Conservation (phyloP, 2,113 vertebrate species). For the Mungos mungo region DNA sequence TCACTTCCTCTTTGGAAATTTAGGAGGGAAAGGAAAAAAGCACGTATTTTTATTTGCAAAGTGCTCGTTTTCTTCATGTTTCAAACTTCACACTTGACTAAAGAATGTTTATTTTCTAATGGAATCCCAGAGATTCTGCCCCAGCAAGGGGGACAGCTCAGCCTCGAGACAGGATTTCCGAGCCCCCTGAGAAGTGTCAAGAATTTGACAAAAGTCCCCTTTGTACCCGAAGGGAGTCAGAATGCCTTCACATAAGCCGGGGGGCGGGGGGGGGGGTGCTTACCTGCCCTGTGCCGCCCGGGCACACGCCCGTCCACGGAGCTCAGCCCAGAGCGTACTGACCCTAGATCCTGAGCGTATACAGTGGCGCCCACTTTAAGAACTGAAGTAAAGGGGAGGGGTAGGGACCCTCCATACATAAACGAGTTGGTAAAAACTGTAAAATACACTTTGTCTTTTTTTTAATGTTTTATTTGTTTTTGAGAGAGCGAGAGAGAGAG, state of each 20-base stretch:
- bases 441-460: not conserved
- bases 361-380: not conserved
- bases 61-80: not conserved
- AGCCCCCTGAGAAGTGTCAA: slow-evolving; percentile 41
- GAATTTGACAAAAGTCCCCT: slow-evolving; percentile 65
- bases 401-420: not conserved
- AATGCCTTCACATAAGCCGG: slow-evolving; percentile 36
- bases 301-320: not conserved
- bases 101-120: slow-evolving; percentile 64
- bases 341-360: not conserved
- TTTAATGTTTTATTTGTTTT: too few relatives aligned
- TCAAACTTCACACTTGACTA: slow-evolving; percentile 42
- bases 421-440: not conserved
- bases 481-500: too few relatives aligned
- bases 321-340: not conserved
- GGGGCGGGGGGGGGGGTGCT: slow-evolving; percentile 59
- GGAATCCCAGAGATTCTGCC: slow-evolving; percentile 38
- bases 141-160: not conserved
- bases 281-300: not conserved
- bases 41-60: slow-evolving; percentile 6
- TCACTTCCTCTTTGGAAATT: slow-evolving; percentile 68
- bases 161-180: slow-evolving; percentile 38
- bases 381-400: not conserved
- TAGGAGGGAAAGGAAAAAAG: not conserved
- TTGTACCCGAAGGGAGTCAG: slow-evolving; percentile 44